Evolutionary conservation across 2,797 vertebrate species (phyloP).

Genomic region (Mus minutoides): DNA sequence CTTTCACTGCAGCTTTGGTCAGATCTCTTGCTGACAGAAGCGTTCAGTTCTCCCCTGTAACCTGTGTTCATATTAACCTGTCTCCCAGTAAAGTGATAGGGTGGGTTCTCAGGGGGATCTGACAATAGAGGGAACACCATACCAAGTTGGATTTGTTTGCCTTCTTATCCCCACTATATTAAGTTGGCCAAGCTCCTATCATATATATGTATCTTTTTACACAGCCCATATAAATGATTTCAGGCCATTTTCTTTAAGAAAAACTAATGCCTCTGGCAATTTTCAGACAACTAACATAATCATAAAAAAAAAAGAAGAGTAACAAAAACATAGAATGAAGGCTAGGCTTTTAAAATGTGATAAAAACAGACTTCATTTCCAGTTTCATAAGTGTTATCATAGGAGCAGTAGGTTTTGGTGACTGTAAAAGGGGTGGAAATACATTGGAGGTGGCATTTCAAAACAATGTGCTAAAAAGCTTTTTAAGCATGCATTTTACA

Average conservation of each 20-base stretch:
- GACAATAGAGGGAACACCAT: conserved; percentile 8
- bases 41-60: conserved; percentile 58
- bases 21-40: not conserved
- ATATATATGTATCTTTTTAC: not conserved
- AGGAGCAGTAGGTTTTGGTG: conserved; percentile 65
- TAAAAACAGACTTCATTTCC: conserved; percentile 75
- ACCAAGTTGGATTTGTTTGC: not conserved
- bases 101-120: conserved; percentile 50
- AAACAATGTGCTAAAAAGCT: conserved; percentile 79
- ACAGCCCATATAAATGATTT: conserved; percentile 57
- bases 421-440: conserved; percentile 79
- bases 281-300: conserved; percentile 63
- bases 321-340: not conserved
- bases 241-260: conserved; percentile 26
- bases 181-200: not conserved
- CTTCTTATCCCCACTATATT: not conserved
- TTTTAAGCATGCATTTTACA: conserved; percentile 78
- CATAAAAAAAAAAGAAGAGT: not conserved
- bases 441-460: conserved; percentile 74
- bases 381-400: conserved; percentile 59
- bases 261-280: conserved; percentile 5
- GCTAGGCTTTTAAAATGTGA: conserved; percentile 61
- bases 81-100: conserved; percentile 55
- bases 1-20: not conserved
- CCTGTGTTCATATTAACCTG: conserved; percentile 53